These are phyloP conservation scores for Cottus gobio DNA, from an alignment of 2,113 vertebrate species.

Conservation along the genomic window DNA sequence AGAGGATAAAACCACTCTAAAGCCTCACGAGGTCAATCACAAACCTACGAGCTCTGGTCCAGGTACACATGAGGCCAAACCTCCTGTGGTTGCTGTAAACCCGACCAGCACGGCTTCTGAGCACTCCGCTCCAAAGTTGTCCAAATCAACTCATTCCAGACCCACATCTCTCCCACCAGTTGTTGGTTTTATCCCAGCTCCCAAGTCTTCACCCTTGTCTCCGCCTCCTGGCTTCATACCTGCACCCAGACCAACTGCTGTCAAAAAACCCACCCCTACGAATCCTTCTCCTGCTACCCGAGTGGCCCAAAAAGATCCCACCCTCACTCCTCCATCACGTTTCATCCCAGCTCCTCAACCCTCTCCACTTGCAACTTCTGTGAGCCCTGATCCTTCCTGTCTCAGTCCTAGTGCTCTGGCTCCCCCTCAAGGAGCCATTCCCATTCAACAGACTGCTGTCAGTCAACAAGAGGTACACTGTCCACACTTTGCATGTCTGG, in stretches of 20 bases:
- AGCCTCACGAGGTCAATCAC: slow-evolving; percentile 11
- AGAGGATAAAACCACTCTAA: slow-evolving; percentile 1
- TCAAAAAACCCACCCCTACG: neutral
- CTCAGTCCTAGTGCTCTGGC: slow-evolving; percentile 19
- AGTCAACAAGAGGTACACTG: slow-evolving; percentile 76
- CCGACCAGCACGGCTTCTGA: slow-evolving; percentile 1
- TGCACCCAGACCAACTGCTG: slow-evolving; percentile 44
- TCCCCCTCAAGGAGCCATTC: slow-evolving; percentile 36
- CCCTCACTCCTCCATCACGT: slow-evolving; percentile 17
- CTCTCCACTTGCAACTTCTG: neutral
- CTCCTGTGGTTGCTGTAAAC: slow-evolving; percentile 7
- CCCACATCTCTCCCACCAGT: slow-evolving; percentile 35
- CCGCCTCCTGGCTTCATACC: slow-evolving; percentile 55
- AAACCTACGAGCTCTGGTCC: slow-evolving; percentile 6
- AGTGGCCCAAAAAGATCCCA: slow-evolving; percentile 16
- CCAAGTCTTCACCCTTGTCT: slow-evolving; percentile 55
- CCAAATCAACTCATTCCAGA: slow-evolving; percentile 56
- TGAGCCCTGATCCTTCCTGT: neutral
- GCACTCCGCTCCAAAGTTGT: slow-evolving; percentile 19
- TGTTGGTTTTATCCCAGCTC: slow-evolving; percentile 58
- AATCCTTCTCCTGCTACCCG: neutral
- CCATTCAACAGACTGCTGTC: slow-evolving; percentile 38
- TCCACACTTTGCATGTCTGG: slow-evolving; percentile 33
- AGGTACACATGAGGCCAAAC: slow-evolving; percentile 36
- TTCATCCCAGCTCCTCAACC: slow-evolving; percentile 18